phyloP scores from a whole-genome alignment of 1,140 invertebrate genomes.

The Schlechtendalia chinensis region DNA sequence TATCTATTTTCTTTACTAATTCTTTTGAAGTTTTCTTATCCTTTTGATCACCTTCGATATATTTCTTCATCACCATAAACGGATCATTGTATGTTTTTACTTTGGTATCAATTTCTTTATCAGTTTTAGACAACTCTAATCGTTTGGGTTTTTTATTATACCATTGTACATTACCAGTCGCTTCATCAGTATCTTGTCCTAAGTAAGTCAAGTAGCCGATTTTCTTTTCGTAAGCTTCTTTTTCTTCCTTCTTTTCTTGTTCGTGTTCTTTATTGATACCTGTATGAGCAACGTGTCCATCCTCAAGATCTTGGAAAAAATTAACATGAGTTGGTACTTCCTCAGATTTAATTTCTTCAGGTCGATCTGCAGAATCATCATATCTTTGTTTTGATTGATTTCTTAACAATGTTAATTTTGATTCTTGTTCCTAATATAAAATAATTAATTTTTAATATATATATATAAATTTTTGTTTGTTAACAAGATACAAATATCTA shows the following conservation, averaged over 20 bases:
- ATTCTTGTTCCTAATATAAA: constrained; percentile 75
- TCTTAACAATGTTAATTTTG: constrained; percentile 74
- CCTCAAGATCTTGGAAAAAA: constrained; percentile 85
- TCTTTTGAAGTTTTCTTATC: constrained; percentile 63
- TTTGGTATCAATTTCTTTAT: constrained; percentile 46
- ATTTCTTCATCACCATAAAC: constrained; percentile 44
- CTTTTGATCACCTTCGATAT: constrained; percentile 54
- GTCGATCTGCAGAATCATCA: constrained; percentile 21
- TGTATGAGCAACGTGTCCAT: constrained; percentile 64
- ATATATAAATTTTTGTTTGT: not conserved
- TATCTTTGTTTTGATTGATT: constrained; percentile 61
- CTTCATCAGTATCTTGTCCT: constrained; percentile 89
- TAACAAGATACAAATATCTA: too few relatives aligned
- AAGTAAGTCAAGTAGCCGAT: constrained; percentile 95
- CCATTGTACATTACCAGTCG: constrained; percentile 76
- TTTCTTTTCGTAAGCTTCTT: constrained; percentile 96
- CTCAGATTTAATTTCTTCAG: constrained; percentile 49
- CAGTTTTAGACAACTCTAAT: constrained; percentile 27
- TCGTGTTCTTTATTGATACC: constrained; percentile 84
- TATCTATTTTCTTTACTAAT: constrained; percentile 60
- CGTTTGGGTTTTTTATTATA: constrained; percentile 66
- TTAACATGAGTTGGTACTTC: constrained; percentile 70
- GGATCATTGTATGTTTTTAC: constrained; percentile 41
- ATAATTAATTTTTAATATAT: constrained; percentile 46
- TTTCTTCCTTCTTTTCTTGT: constrained; percentile 84